Conservation (phyloP, 2,797 vertebrate genomes). For the Echeneis naucrates region DNA sequence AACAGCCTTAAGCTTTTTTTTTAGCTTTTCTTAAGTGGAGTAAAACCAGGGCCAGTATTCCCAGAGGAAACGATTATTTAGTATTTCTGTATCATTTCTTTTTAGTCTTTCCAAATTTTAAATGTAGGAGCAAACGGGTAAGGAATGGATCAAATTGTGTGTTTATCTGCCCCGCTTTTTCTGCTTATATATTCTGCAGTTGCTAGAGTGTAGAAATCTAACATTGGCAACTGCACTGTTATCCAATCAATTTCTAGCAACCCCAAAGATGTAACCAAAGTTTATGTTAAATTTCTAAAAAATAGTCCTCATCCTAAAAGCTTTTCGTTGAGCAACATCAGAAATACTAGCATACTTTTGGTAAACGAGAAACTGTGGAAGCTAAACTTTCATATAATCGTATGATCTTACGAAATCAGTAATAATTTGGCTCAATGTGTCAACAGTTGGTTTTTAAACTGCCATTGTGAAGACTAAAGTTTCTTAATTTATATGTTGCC, state of each 20-base stretch:
- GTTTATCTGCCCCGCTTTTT: neutral
- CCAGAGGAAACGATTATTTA: neutral
- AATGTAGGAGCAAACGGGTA: neutral
- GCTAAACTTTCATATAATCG: too few relatives aligned
- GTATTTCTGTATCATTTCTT: neutral
- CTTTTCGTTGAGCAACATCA: neutral
- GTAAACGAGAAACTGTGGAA: too few relatives aligned
- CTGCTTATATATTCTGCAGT: neutral
- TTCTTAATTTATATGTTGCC: too few relatives aligned
- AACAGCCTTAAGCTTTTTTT: neutral
- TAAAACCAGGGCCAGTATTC: constrained; percentile 3
- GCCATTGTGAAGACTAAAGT: too few relatives aligned
- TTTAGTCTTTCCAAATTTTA: neutral
- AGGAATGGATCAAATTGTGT: neutral
- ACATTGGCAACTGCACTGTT: neutral
- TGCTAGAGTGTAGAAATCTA: neutral
- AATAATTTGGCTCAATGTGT: too few relatives aligned
- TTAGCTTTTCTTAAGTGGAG: neutral
- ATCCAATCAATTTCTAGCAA: neutral
- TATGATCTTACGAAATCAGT: too few relatives aligned
- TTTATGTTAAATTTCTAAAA: neutral
- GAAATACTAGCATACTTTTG: neutral
- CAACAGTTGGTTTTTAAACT: too few relatives aligned
- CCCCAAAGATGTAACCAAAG: neutral
- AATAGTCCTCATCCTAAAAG: neutral